phyloP scores from a whole-genome alignment of 2,888 invertebrate species.

The Notocelia uddmanniana region DNA sequence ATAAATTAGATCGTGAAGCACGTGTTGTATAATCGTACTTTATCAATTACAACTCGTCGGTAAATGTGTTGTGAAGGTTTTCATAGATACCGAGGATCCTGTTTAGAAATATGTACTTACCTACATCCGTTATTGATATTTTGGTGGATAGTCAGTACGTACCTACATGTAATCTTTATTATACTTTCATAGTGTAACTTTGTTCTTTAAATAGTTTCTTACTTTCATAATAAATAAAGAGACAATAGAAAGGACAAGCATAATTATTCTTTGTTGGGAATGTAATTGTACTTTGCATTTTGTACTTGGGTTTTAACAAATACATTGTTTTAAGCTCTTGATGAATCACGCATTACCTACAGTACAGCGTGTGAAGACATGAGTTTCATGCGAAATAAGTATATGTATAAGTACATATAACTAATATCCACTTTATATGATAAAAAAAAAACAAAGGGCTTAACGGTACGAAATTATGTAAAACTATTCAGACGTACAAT shows the following conservation, averaged over 20 bases:
- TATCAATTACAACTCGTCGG: slow-evolving; percentile 31
- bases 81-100: slow-evolving; percentile 38
- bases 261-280: slow-evolving; percentile 57
- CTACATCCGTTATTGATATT: background rate
- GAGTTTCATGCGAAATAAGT: slow-evolving; percentile 41
- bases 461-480: background rate
- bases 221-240: slow-evolving; percentile 43
- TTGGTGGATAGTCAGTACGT: background rate
- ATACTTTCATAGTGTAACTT: background rate
- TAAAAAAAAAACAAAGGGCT: slow-evolving; percentile 24
- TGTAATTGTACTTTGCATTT: slow-evolving; percentile 51
- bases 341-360: slow-evolving; percentile 53
- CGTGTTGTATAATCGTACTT: slow-evolving; percentile 2
- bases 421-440: background rate
- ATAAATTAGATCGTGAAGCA: slow-evolving; percentile 23
- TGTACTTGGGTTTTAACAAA: slow-evolving; percentile 54
- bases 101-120: slow-evolving; percentile 15
- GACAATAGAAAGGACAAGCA: slow-evolving; percentile 55
- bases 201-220: background rate
- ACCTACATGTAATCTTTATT: background rate
- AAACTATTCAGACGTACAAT: background rate
- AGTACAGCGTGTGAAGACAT: slow-evolving; percentile 45
- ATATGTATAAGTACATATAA: background rate
- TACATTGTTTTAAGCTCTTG: slow-evolving; percentile 51
- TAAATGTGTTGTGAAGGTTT: slow-evolving; percentile 26